Percentiles rank a stretch among this genome's conserved stretches.
phyloP scores from a whole-genome alignment of 2,888 invertebrate species.

The Caradrina clavipalpis region DNA sequence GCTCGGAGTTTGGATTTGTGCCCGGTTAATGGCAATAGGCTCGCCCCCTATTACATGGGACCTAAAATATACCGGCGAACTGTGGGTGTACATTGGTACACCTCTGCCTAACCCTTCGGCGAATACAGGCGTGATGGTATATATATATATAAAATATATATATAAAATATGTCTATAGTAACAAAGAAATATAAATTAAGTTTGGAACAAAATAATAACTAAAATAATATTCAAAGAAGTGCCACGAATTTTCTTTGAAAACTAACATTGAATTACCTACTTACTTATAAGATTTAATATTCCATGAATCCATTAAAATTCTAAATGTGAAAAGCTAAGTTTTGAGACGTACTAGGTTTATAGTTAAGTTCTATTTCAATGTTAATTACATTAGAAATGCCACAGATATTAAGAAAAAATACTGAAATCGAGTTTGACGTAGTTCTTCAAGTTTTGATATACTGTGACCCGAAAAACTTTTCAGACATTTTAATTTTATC shows the following conservation, averaged over 20 bases:
- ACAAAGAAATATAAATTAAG: no score
- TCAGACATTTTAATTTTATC: slow-evolving; percentile 64
- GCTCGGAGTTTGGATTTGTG: no score
- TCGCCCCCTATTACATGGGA: no score
- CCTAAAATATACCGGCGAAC: no score
- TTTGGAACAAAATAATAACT: background rate
- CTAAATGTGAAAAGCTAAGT: slow-evolving; percentile 27
- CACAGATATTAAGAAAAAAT: slow-evolving; percentile 41
- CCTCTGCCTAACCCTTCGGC: no score
- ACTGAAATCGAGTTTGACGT: slow-evolving; percentile 44
- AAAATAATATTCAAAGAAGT: background rate
- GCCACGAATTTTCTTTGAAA: slow-evolving; percentile 7
- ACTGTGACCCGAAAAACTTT: slow-evolving; percentile 58
- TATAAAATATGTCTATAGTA: no score
- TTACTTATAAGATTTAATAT: slow-evolving; percentile 6
- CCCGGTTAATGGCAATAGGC: no score
- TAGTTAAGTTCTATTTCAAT: slow-evolving; percentile 42
- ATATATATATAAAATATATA: no score
- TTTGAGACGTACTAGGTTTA: slow-evolving; percentile 20
- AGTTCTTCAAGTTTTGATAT: slow-evolving; percentile 44
- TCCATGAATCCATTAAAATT: slow-evolving; percentile 26
- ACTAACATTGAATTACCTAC: background rate
- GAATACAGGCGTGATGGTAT: no score
- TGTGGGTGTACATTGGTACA: no score
- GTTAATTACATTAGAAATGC: slow-evolving; percentile 48